These are phyloP conservation scores for Macaca mulatta DNA, from an alignment of 2,113 vertebrate genomes.

Conservation along the genomic window DNA sequence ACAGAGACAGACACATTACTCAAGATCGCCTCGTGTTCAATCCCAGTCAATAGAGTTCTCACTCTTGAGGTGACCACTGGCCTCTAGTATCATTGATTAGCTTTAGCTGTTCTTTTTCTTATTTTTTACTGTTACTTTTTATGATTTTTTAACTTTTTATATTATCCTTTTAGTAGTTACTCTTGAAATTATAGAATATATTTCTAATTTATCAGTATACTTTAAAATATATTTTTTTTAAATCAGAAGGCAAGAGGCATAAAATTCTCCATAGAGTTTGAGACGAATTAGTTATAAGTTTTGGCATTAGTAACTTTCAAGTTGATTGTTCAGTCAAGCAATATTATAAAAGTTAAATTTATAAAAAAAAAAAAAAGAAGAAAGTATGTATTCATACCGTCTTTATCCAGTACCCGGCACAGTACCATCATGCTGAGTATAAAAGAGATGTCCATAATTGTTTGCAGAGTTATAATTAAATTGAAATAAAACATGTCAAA, in stretches of 20 bases:
- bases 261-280: background rate
- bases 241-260: background rate
- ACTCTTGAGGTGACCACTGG: background rate
- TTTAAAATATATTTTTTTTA: background rate
- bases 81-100: background rate
- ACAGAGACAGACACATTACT: background rate
- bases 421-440: background rate
- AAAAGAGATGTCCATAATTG: background rate
- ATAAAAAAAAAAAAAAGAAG: background rate
- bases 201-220: background rate
- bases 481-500: background rate
- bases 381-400: background rate
- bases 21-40: background rate
- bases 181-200: background rate
- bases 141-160: background rate
- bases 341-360: background rate
- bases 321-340: background rate
- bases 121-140: no score
- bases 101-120: background rate
- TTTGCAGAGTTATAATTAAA: background rate
- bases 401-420: background rate
- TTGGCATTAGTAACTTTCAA: background rate
- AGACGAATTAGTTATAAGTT: background rate
- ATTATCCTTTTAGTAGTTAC: background rate
- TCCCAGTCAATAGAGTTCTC: background rate